A percentile compares a stretch with the other conserved stretches of the same genome.
phyloP scores from a whole-genome alignment of 1,140 invertebrate species.

The Eciton burchellii region DNA sequence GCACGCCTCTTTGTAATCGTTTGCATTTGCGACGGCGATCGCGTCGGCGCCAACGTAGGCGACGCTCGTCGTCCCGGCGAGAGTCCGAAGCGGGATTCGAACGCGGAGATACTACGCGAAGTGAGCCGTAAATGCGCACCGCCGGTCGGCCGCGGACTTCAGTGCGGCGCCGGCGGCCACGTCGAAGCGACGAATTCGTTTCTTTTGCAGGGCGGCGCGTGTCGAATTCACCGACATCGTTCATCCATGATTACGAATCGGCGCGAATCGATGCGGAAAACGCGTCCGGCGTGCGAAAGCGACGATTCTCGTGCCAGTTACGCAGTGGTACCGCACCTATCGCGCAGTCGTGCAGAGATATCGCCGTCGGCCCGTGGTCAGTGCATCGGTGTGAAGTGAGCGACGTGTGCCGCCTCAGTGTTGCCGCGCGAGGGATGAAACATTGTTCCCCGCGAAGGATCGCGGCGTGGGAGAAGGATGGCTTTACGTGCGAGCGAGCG shows the following conservation, averaged over 20 bases:
- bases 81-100: slow-evolving; percentile 24
- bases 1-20: not conserved
- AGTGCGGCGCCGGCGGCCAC: slow-evolving; percentile 34
- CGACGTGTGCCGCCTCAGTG: not conserved
- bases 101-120: slow-evolving; percentile 6
- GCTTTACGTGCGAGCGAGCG: not conserved
- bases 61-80: slow-evolving; percentile 27
- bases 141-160: slow-evolving; percentile 9
- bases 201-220: not conserved
- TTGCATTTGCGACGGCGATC: slow-evolving; percentile 5
- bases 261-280: not conserved
- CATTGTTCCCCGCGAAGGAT: not conserved
- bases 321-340: slow-evolving; percentile 2
- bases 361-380: not conserved
- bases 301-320: slow-evolving; percentile 6
- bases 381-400: slow-evolving; percentile 7
- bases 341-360: not conserved
- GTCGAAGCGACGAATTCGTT: slow-evolving; percentile 25
- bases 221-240: not conserved
- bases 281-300: not conserved
- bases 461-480: not conserved
- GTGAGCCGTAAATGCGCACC: not conserved
- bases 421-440: not conserved
- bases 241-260: not conserved
- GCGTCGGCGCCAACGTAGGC: slow-evolving; percentile 35